A percentile compares a stretch with the other conserved stretches of the same genome.
phyloP scores from a whole-genome alignment of 1,140 invertebrate genomes.

The Rhagoletis pomonella region DNA sequence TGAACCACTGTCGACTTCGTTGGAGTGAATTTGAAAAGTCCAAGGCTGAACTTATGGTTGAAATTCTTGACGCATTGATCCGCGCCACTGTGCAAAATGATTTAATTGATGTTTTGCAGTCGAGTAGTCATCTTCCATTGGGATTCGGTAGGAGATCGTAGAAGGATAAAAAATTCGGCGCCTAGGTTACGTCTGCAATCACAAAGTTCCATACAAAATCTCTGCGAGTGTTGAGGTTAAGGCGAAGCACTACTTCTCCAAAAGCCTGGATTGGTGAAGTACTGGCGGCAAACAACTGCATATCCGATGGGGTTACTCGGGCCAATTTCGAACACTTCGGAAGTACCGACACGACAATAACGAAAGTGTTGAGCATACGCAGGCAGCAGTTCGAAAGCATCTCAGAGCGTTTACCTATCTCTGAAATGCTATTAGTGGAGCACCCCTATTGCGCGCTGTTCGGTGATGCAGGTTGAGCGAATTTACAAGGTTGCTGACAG shows the following conservation, averaged over 20 bases:
- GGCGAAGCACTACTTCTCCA: neutral
- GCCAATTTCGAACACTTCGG: neutral
- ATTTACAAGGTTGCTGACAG: too few species aligned
- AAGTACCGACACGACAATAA: constrained; percentile 34
- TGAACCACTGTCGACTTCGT: neutral
- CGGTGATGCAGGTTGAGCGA: too few species aligned
- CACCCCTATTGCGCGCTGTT: too few species aligned
- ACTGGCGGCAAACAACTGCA: too few species aligned
- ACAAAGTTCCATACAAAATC: constrained; percentile 44
- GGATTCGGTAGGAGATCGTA: neutral
- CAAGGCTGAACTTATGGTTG: neutral
- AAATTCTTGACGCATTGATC: neutral
- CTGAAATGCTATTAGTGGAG: too few species aligned
- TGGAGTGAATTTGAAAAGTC: neutral
- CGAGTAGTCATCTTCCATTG: neutral
- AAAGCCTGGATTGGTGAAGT: neutral
- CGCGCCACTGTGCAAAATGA: neutral
- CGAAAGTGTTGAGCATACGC: constrained; percentile 28
- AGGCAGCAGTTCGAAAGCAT: neutral
- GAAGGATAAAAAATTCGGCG: constrained; percentile 32
- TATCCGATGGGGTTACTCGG: neutral
- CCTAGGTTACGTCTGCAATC: too few species aligned
- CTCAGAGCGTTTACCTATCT: too few species aligned
- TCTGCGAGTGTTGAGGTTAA: neutral
- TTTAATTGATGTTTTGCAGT: neutral